phyloP scores from a whole-genome alignment of 2,797 vertebrate species.

The Esox lucius region DNA sequence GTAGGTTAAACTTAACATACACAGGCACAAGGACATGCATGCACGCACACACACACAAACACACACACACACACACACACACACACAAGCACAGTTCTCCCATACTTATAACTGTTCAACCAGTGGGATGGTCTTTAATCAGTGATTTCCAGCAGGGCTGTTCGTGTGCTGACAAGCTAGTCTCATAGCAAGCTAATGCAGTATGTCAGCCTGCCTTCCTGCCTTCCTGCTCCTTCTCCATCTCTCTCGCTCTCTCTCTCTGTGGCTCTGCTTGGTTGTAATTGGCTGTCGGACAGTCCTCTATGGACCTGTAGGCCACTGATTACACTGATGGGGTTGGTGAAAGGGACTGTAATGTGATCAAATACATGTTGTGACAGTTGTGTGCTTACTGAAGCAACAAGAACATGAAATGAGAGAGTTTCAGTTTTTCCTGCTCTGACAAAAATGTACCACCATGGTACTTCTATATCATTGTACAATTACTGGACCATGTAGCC shows the following conservation, averaged over 20 bases:
- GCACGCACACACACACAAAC: not conserved
- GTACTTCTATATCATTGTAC: too few relatives aligned
- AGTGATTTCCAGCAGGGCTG: slow-evolving; percentile 12
- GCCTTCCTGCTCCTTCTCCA: slow-evolving; percentile 21
- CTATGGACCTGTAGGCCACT: not conserved
- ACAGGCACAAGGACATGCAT: too few relatives aligned
- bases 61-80: not conserved
- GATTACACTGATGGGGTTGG: not conserved
- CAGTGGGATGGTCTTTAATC: slow-evolving; percentile 7
- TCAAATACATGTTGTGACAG: not conserved
- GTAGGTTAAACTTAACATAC: not conserved
- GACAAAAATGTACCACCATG: too few relatives aligned
- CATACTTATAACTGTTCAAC: not conserved
- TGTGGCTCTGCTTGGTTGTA: not conserved
- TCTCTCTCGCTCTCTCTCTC: slow-evolving; percentile 3
- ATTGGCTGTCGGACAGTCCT: not conserved
- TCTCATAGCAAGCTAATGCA: slow-evolving; percentile 47
- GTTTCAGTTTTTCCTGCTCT: too few relatives aligned
- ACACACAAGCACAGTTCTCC: too few relatives aligned
- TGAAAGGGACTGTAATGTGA: not conserved
- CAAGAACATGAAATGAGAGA: not conserved
- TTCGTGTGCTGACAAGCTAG: slow-evolving; percentile 42
- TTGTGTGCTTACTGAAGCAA: not conserved
- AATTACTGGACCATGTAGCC: too few relatives aligned
- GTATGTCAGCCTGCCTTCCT: slow-evolving; percentile 43